Conservation (phyloP, 1,140 invertebrate species). For the Platorchestia sp. region DNA sequence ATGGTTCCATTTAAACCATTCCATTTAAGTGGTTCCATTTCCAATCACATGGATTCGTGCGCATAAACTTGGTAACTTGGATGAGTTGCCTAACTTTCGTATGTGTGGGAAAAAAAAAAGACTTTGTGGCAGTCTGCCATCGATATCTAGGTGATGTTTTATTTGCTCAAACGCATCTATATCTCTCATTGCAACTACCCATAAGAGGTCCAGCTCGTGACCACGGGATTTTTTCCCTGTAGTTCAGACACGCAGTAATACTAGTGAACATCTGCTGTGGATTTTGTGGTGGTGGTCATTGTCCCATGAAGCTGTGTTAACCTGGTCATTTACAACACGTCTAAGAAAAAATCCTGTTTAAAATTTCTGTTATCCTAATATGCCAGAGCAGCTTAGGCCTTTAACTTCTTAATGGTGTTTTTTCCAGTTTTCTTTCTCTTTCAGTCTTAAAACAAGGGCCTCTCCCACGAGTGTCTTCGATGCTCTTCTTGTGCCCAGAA, state of each 20-base stretch:
- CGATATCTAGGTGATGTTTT: not conserved
- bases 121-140: not conserved
- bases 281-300: not conserved
- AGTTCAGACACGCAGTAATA: not conserved
- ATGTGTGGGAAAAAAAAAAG: not conserved
- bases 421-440: too few relatives aligned
- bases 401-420: too few relatives aligned
- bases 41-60: not conserved
- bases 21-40: too few relatives aligned
- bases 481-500: too few relatives aligned
- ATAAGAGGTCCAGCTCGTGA: not conserved
- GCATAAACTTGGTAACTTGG: not conserved
- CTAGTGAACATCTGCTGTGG: not conserved
- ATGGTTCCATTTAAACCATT: too few relatives aligned
- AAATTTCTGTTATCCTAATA: too few relatives aligned
- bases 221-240: not conserved
- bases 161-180: not conserved
- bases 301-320: too few relatives aligned
- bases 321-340: too few relatives aligned
- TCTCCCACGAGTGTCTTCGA: too few relatives aligned
- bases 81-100: not conserved
- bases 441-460: too few relatives aligned
- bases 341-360: too few relatives aligned
- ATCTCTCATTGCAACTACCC: not conserved
- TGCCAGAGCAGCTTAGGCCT: too few relatives aligned